Conservation (phyloP, 2,888 invertebrate genomes). For the Asteroscopus sphinx region DNA sequence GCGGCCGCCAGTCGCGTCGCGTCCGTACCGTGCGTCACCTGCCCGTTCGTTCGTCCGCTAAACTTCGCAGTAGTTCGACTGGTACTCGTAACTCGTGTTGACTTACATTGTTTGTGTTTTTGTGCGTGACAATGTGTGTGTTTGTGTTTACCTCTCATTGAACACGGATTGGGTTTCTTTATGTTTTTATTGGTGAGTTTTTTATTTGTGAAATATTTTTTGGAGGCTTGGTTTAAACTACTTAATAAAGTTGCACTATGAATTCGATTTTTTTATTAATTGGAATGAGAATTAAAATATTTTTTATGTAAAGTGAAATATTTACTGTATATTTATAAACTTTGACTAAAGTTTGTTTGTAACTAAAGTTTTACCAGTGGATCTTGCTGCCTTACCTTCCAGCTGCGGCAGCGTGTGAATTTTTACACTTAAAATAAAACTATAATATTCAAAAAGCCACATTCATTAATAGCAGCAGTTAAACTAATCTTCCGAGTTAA, state of each 20-base stretch:
- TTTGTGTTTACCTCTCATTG: conserved; percentile 47
- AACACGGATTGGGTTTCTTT: conserved; percentile 52
- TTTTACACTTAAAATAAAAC: neutral
- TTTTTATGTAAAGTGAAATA: too few relatives aligned
- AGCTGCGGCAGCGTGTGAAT: neutral
- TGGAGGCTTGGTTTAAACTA: too few relatives aligned
- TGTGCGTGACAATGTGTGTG: conserved; percentile 60
- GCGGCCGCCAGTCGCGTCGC: conserved; percentile 44
- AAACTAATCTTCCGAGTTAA: conserved; percentile 27
- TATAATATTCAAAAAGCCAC: too few relatives aligned
- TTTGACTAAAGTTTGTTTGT: too few relatives aligned
- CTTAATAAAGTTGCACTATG: too few relatives aligned
- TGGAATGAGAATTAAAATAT: too few relatives aligned
- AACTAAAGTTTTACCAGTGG: too few relatives aligned
- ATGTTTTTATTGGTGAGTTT: conserved; percentile 55
- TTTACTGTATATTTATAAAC: too few relatives aligned
- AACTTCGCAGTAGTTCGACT: conserved; percentile 9
- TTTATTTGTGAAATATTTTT: too few relatives aligned
- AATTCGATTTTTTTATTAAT: too few relatives aligned
- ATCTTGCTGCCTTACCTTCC: neutral
- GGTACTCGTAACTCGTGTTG: conserved; percentile 28
- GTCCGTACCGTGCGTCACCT: conserved; percentile 15
- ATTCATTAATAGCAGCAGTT: conserved; percentile 16
- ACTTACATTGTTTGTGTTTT: conserved; percentile 52
- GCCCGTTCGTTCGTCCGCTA: neutral